Evolutionary conservation across 2,797 vertebrate species (phyloP), one percentile per base, ranked within the genome.

Genomic region (Sebastes nivosus): DNA sequence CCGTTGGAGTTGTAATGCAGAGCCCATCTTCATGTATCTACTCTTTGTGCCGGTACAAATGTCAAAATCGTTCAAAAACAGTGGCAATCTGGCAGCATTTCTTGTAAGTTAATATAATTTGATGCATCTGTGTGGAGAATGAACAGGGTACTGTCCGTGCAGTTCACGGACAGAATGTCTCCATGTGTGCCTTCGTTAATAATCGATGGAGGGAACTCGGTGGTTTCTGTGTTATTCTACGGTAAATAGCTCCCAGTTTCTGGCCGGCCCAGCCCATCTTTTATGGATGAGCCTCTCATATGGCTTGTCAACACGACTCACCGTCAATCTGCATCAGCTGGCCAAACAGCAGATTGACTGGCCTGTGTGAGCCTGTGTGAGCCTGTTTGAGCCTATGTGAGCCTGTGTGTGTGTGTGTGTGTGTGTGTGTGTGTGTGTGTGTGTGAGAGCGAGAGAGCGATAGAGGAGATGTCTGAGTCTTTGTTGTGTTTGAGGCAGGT

Each of bases 241-340:
- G 18, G 71, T 87, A 89, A 91, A 92, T 79, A 76, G 75, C 85
- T 87, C 22, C 29, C 60, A 57, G 58, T 75, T 77, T 60, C 72
- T 72, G 77, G 14, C 46, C 3, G 5, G 29, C 77, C 50, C 80
- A 14, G 66, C 36, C 67, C 87, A 93, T 95, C 82, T 90, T 93
- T 95, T 90, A 93, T 94, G 87, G 83, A 95, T 92, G 91, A 92
- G 81, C 67, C 73, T 82, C 86, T 91, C 71, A 74, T 84, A 79
- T 65, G 84, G 57, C 69, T 59, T 76, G 86, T 91, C 81, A 70
- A 64, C 86, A 73, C 69, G 18, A 42, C 80, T 92, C 80, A 61
- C 57, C 66, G 75, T 83, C 85, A 79, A 54, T 92, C 90, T 88
- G 83, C 80, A 86, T 87, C 82, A 89, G 66, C 81, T 78, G 59